Evolutionary conservation across 2,797 vertebrate species (phyloP), one percentile per base, ranked within the genome.

Genomic region (Muscicapa striata): DNA sequence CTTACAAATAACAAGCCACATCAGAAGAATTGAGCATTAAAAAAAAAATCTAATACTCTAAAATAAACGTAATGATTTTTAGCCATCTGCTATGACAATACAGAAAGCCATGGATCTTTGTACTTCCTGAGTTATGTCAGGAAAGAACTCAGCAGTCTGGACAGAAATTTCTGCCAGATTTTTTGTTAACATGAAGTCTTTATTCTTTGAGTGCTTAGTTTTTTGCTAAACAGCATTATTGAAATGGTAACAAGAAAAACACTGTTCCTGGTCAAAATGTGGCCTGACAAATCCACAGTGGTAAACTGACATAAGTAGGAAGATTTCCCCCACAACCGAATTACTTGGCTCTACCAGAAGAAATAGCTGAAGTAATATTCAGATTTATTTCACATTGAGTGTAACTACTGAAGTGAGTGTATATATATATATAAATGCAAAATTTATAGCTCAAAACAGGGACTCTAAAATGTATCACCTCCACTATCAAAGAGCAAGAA

Each of bases 131-230:
- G 46, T 80, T 90, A 69, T n/a, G 48, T 41, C 49, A 89, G 67
- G 38, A 90, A 89, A 89, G 57, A 93, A 64, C 23, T 52, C 80
- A 66, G 80, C 80, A 92, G 88, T 90, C 85, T 89, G 88, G 55
- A 76, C 38, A 93, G 67, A 81, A 78, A 92, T 89, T 90, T 86
- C 83, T 93, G 91, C 74, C 96, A 95, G 74, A 84, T 64, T 89
- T 91, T 86, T 80, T 86, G 59, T 48, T 76, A 90, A 73, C 0
- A 0, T 13, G 20, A 84, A 87, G 78, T 73, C 83, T 89, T 86
- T 91, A 73, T 84, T 94, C 82, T 69, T 64, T 36, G 22, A 68
- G 11, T 29, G 34, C 58, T 85, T 41, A 20, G 9, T 13, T 89
- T 89, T 90, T 82, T 74, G 52, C 74, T 84, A 45, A 17, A 73